Base-by-base conservation (phyloP, 2,888 invertebrate genomes). In the Strigamia transsilvanica region DNA sequence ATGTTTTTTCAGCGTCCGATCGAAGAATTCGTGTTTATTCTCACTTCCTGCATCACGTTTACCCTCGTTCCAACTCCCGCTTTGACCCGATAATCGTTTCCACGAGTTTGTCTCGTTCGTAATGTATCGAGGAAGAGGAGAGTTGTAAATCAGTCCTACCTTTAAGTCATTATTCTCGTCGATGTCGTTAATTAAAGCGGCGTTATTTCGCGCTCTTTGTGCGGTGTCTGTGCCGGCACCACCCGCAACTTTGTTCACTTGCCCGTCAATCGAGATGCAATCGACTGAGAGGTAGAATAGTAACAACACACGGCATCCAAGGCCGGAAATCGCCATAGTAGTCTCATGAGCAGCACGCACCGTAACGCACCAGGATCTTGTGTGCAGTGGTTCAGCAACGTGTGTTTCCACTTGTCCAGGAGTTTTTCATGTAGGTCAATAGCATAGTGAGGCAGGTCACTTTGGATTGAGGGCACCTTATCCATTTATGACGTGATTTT, bases 361-460 rank as follows among this genome's bases (percentile, higher is more conserved):
- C 56, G 56, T 56, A 56, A 56, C 56, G 56, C 56, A 56, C 56
- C 56, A 56, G 56, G 56, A 56, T 56, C 56, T 56, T 56, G 56
- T n/a, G n/a, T 56, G 56, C 56, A 56, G 56, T 56, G 56, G 56
- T 56, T 56, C 56, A 56, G 56, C n/a, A 56, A 56, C 56, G 56
- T 56, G 21, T 56, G 56, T 56, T 56, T 56, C 56, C 56, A 56
- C 56, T 56, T 56, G 56, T 18, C 56, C 56, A 56, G 56, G 56
- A 56, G 56, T 77, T 38, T 77, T 77, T 18, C n/a, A 79, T 79
- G 41, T 79, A 79, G 79, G 79, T 79, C 79, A 79, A 79, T 79
- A 79, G 79, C 79, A 79, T 79, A 79, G 79, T 79, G 56, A 79
- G 79, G 79, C 42, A 79, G 79, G 79, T 79, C 79, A 79, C 56